Evolutionary conservation across 2,797 vertebrate genomes (phyloP), one percentile per base, ranked within the genome.

Genomic region (Sebastes flavidus): DNA sequence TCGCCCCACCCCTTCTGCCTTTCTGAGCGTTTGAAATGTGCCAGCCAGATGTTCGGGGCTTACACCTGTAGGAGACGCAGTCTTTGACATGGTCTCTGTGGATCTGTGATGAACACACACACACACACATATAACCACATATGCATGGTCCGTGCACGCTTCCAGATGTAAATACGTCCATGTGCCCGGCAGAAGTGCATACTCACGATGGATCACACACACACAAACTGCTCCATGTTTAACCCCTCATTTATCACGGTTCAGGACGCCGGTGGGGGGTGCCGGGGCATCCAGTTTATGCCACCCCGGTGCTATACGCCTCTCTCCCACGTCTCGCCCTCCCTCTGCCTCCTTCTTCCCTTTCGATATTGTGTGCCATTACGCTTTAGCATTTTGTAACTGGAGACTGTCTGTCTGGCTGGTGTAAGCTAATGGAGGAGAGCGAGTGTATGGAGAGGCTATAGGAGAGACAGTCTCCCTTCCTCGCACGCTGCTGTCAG

Each of bases 401-500:
- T 87, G 92, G 92, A 95, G 92, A 89, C 92, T 59, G 89, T 72
- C 85, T 92, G 93, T 89, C 92, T 93, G 93, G 85, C 88, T 87
- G 86, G 78, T 85, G 83, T 65, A 81, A 82, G 89, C 87, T 92
- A 91, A 94, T 92, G 93, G 91, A 88, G 90, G 86, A 49, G 89
- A 87, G 91, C 71, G 79, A 88, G 91, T 72, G 86, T 86, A 80
- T 78, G 81, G 88, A 83, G 85, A 87, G 86, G 89, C 89, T 90
- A 79, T 83, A 83, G 88, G 87, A 92, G 91, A 93, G 92, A 92
- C 90, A 90, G 88, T 87, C 91, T 87, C 92, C 89, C 78, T 81
- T 94, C 88, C 90, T 95, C 88, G 74, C 93, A 94, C 68, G 91
- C 89, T 92, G 92, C 94, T 95, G 94, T 95, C 93, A 95, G 93